phyloP scores from a whole-genome alignment of 2,888 invertebrate species.

The Stenchaetothrips biformis region DNA sequence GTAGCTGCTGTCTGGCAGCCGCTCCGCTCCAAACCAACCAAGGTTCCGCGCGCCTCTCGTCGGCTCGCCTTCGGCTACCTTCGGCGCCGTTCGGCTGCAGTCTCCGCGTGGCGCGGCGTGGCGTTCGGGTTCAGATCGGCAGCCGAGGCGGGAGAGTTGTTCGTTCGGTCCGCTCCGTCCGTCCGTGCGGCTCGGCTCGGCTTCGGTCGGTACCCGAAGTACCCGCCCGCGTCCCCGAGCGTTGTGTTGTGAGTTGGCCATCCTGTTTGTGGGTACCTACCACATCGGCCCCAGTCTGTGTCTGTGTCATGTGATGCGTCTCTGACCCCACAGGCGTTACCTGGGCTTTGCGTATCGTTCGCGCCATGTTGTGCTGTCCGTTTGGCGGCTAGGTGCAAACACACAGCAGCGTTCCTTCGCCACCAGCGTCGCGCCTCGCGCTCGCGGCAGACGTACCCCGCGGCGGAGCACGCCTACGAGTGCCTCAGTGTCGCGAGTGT shows the following conservation, averaged over 20 bases:
- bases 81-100: background rate
- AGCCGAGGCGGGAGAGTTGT: background rate
- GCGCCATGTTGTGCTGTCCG: background rate
- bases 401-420: background rate
- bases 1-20: background rate
- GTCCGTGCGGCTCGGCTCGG: background rate
- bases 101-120: background rate
- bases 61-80: background rate
- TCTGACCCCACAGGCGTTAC: background rate
- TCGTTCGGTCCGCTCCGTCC: background rate
- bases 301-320: background rate
- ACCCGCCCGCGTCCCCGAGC: background rate
- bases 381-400: background rate
- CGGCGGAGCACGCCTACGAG: no score
- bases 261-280: background rate
- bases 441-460: background rate
- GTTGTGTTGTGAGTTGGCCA: constrained; percentile 17
- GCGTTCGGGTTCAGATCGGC: background rate
- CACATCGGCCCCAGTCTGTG: background rate
- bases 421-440: background rate
- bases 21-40: constrained; percentile 9
- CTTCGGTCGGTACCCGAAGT: background rate
- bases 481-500: no score
- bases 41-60: background rate
- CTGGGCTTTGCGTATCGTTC: background rate